A percentile compares a stretch with the other conserved stretches of the same genome.
phyloP scores from a whole-genome alignment of 2,888 invertebrate species.

The Euzophera pinguis region DNA sequence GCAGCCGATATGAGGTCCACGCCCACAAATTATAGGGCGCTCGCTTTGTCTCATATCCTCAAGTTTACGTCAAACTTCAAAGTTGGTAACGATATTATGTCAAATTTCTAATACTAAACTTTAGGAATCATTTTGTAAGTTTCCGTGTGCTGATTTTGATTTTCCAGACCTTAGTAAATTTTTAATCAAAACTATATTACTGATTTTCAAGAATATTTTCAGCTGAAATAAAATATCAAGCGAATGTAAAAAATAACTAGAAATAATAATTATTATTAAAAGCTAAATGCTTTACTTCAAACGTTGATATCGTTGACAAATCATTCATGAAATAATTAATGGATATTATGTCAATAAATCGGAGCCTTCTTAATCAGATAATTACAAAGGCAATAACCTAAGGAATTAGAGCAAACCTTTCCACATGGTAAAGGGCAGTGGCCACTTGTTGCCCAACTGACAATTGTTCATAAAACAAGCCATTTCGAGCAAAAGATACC shows the following conservation, averaged over 20 bases:
- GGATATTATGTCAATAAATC: constrained; percentile 9
- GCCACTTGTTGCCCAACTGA: constrained; percentile 43
- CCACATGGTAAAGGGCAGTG: constrained; percentile 33
- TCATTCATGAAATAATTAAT: background rate
- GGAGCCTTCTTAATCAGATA: constrained; percentile 11
- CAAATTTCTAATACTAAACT: too few relatives aligned
- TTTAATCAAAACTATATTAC: too few relatives aligned
- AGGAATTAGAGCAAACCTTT: constrained; percentile 36
- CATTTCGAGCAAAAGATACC: constrained; percentile 31
- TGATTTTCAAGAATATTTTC: too few relatives aligned
- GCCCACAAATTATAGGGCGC: constrained; percentile 64
- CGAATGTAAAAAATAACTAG: too few relatives aligned
- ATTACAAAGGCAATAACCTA: constrained; percentile 21
- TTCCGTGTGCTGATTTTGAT: too few relatives aligned
- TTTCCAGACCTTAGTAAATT: too few relatives aligned
- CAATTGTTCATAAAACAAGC: constrained; percentile 48
- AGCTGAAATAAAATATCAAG: too few relatives aligned
- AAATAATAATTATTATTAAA: too few relatives aligned
- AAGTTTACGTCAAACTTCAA: constrained; percentile 33
- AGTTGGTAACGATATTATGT: constrained; percentile 12
- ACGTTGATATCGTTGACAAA: too few relatives aligned
- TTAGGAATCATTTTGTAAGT: too few relatives aligned
- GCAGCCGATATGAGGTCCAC: constrained; percentile 64
- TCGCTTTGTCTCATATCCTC: constrained; percentile 59
- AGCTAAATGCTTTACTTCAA: too few relatives aligned